Evolutionary conservation across 1,140 invertebrate genomes (phyloP), one percentile per base, ranked within the genome.

Genomic region (Kradibia gibbosae): DNA sequence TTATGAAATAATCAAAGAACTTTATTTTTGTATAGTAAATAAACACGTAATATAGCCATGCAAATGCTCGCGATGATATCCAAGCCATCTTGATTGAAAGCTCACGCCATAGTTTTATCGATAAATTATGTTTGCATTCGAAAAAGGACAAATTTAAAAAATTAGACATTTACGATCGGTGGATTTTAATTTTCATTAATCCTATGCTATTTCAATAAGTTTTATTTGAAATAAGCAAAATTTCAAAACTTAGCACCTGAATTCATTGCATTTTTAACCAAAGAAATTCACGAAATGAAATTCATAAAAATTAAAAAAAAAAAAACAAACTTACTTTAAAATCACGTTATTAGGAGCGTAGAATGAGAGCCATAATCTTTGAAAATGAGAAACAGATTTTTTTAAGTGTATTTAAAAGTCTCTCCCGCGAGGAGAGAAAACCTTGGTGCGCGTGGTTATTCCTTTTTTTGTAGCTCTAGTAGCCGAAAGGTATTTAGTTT

Each of bases 401-500:
- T n/a, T 48, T 34, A 65, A 48, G 39, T 45, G 36, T 31, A 36
- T 31, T 48, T 31, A 22, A 25, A 78, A 31, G 42, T 36, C 17
- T 39, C n/a, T n/a, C n/a, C n/a, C 75, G 22, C 15, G 39, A 13
- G 28, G 25, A 31, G 72, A 45, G 72, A 84, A 83, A 85, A 77
- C 79, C 74, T 20, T 76, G 70, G 84, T 86, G 85, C 85, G 85
- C 85, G 81, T 65, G 72, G 84, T 5, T 45, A 62, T 81, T 76
- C 82, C 81, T 85, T n/a, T 88, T 88, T 88, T 78, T 71, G 71
- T 50, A 50, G 42, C 48, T 20, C 31, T 86, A 85, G 48, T 25
- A 60, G 72, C n/a, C 84, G 81, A 86, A 83, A 65, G 77, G 74
- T 73, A 81, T 25, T 60, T 85, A 45, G 48, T 70, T 84, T 84